phyloP scores from a whole-genome alignment of 2,888 invertebrate species.

The Pyrocoelia pectoralis region DNA sequence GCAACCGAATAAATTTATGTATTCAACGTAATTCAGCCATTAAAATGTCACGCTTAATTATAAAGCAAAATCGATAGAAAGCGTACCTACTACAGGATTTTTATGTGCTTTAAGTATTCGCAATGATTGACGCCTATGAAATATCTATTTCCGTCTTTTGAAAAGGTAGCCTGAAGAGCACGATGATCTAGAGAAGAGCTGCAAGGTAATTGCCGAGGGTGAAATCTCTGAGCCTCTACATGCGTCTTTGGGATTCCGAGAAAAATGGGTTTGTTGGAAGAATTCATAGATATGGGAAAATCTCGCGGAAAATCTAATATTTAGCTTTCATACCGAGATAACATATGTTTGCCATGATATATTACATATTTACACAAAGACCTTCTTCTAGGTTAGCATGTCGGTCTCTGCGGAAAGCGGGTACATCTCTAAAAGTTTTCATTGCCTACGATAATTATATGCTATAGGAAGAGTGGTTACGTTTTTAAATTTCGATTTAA shows the following conservation, averaged over 20 bases:
- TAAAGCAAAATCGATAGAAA: conserved; percentile 7
- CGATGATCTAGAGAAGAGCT: conserved; percentile 32
- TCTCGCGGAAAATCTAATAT: conserved; percentile 44
- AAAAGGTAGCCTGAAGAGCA: conserved; percentile 35
- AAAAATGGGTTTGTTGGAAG: conserved; percentile 37
- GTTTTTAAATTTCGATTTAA: conserved; percentile 6
- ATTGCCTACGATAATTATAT: not conserved
- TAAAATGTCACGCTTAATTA: not conserved
- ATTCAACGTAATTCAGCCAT: conserved; percentile 13
- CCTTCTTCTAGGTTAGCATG: conserved; percentile 4
- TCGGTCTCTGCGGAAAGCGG: not conserved
- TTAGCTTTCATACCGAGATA: conserved; percentile 42
- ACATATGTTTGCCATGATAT: conserved; percentile 43
- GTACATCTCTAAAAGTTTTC: not conserved
- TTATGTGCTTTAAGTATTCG: too few relatives aligned
- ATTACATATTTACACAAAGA: conserved; percentile 41
- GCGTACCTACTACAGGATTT: not conserved
- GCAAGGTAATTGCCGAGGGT: conserved; percentile 38
- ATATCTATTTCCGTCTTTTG: conserved; percentile 31
- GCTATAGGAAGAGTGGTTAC: too few relatives aligned
- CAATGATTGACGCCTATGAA: conserved; percentile 30
- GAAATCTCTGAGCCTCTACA: conserved; percentile 35
- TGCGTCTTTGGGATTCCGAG: conserved; percentile 33
- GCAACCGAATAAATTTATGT: conserved; percentile 20
- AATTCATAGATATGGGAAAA: conserved; percentile 40